These are phyloP conservation scores for Lerista edwardsae DNA, from an alignment of 2,797 vertebrate genomes.

Conservation along the genomic window DNA sequence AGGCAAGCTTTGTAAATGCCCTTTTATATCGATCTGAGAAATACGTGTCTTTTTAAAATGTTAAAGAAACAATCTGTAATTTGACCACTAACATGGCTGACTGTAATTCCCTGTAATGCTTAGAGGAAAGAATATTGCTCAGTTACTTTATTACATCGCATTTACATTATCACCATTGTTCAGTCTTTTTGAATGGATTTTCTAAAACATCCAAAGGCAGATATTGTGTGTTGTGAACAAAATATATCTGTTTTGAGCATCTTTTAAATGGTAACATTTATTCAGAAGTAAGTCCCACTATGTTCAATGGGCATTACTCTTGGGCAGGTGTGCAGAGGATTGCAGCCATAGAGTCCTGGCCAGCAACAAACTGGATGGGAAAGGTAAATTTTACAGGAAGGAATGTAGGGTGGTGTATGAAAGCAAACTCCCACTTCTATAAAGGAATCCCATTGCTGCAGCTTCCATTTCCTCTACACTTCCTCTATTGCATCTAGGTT, in stretches of 20 bases:
- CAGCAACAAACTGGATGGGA: neutral
- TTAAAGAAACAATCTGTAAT: slow-evolving; percentile 53
- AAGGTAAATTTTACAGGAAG: neutral
- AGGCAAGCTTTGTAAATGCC: neutral
- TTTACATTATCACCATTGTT: slow-evolving; percentile 75
- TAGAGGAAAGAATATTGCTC: slow-evolving; percentile 74
- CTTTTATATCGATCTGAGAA: slow-evolving; percentile 25
- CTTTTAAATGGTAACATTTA: slow-evolving; percentile 43
- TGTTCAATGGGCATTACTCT: no score
- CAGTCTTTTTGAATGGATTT: slow-evolving; percentile 67
- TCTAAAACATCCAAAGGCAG: slow-evolving; percentile 67
- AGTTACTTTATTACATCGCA: slow-evolving; percentile 74
- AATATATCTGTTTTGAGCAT: slow-evolving; percentile 29
- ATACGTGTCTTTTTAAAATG: neutral
- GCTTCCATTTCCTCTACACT: neutral
- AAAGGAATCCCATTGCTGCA: neutral
- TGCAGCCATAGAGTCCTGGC: neutral
- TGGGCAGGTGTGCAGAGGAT: neutral
- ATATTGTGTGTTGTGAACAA: slow-evolving; percentile 28
- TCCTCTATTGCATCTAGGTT: neutral
- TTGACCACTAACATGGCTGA: slow-evolving; percentile 55
- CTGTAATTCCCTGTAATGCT: slow-evolving; percentile 58
- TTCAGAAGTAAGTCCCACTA: no score
- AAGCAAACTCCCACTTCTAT: neutral
- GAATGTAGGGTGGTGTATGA: neutral